phyloP scores from a whole-genome alignment of 2,888 invertebrate species.

The Drosophila subquinaria region DNA sequence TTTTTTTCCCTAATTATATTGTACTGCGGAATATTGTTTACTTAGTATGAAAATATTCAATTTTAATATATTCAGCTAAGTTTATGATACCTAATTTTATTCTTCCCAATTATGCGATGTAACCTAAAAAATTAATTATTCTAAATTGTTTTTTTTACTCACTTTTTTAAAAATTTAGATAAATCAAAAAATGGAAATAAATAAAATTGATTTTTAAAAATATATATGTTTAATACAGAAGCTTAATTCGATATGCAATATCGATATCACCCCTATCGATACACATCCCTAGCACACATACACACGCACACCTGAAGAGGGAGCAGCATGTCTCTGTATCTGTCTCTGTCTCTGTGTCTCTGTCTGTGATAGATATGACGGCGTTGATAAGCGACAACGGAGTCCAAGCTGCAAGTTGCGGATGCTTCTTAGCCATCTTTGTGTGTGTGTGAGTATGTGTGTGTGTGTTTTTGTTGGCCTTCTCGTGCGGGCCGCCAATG shows the following conservation, averaged over 20 bases:
- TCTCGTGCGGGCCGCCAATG: constrained; percentile 64
- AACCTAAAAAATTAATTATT: too few species aligned
- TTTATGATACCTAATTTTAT: too few species aligned
- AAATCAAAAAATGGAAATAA: too few species aligned
- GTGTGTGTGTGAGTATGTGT: background rate
- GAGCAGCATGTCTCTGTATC: constrained; percentile 16
- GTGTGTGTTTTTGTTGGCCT: constrained; percentile 1
- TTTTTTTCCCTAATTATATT: too few species aligned
- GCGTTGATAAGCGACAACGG: constrained; percentile 51
- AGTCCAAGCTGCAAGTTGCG: constrained; percentile 2
- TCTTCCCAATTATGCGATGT: too few species aligned
- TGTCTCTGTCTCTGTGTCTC: constrained; percentile 1
- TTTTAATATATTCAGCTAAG: too few species aligned
- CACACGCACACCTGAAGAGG: constrained; percentile 8
- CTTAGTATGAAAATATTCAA: too few species aligned
- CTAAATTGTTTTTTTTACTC: too few species aligned
- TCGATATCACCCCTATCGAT: background rate
- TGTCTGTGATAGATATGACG: constrained; percentile 55
- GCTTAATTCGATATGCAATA: background rate
- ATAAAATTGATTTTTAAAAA: too few species aligned
- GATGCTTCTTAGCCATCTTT: background rate
- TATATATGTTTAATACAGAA: too few species aligned
- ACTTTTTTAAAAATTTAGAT: too few species aligned
- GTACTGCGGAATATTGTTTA: too few species aligned
- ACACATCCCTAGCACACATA: constrained; percentile 9